Percentiles rank a stretch among this genome's conserved stretches.
Conservation (phyloP, 2,797 vertebrate species). For the Percopsis omiscomaycus region DNA sequence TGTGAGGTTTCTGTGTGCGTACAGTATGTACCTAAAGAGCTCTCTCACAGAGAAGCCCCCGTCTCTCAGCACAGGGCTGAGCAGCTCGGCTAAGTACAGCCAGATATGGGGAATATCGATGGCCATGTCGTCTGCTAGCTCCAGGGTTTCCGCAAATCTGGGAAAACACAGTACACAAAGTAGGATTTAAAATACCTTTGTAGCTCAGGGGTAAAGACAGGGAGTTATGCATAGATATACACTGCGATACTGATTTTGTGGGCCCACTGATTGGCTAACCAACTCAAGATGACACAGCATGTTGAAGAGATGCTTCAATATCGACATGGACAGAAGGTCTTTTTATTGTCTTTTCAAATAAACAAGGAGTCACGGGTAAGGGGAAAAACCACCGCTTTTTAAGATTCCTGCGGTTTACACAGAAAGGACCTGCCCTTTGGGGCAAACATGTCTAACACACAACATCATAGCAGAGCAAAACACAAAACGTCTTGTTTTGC, state of each 20-base stretch:
- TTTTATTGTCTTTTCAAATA: background rate
- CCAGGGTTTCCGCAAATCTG: conserved; percentile 91
- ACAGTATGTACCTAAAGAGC: conserved; percentile 87
- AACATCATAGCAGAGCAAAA: background rate
- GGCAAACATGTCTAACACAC: background rate
- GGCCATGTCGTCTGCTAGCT: conserved; percentile 95
- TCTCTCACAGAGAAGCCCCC: conserved; percentile 95
- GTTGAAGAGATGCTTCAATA: background rate
- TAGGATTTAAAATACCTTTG: background rate
- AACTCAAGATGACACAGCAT: background rate
- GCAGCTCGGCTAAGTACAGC: conserved; percentile 94
- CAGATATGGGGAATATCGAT: conserved; percentile 98
- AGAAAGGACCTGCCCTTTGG: background rate
- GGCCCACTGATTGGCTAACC: background rate
- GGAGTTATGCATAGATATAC: background rate
- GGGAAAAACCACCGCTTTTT: background rate
- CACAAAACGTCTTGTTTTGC: background rate
- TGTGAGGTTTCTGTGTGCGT: background rate
- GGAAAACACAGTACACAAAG: background rate
- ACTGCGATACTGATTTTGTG: background rate
- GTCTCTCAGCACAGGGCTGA: conserved; percentile 90
- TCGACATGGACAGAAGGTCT: background rate
- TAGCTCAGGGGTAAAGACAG: no score
- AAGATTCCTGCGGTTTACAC: background rate
- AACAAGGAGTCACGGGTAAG: background rate